Evolutionary conservation across 2,797 vertebrate genomes (phyloP).

Genomic region (Protonibea diacanthus): DNA sequence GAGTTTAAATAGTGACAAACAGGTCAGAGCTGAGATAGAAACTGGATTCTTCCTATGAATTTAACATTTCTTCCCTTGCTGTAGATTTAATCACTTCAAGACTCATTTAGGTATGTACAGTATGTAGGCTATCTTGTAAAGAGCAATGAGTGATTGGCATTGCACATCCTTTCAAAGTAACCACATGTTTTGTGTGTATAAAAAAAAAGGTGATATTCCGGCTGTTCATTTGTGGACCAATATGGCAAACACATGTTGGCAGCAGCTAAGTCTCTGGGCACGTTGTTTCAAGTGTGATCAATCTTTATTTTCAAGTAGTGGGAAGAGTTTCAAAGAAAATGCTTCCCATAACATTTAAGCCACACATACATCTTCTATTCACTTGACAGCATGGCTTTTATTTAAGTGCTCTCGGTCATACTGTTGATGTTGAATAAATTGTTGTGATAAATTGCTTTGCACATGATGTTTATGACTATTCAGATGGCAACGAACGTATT

Average conservation of each 20-base stretch:
- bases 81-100: slow-evolving; percentile 10
- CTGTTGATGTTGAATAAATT: slow-evolving; percentile 65
- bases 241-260: slow-evolving; percentile 93
- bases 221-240: slow-evolving; percentile 78
- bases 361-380: slow-evolving; percentile 87
- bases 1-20: slow-evolving; percentile 10
- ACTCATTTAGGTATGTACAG: slow-evolving; percentile 21
- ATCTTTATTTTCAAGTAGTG: slow-evolving; percentile 85
- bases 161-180: slow-evolving; percentile 48
- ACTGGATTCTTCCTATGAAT: background rate
- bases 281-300: slow-evolving; percentile 82
- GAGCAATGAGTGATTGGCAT: slow-evolving; percentile 23
- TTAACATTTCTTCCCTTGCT: slow-evolving; percentile 5
- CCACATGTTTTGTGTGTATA: slow-evolving; percentile 53
- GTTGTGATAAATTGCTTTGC: slow-evolving; percentile 75
- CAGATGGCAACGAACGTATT: slow-evolving; percentile 66
- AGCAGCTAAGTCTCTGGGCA: slow-evolving; percentile 83
- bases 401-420: slow-evolving; percentile 73
- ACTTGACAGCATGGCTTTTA: slow-evolving; percentile 86
- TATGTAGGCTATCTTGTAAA: slow-evolving; percentile 16
- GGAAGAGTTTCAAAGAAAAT: slow-evolving; percentile 91
- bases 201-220: slow-evolving; percentile 68
- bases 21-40: background rate
- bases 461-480: slow-evolving; percentile 82
- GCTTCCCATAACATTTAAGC: slow-evolving; percentile 88